Evolutionary conservation across 1,140 invertebrate species (phyloP).

Genomic region (Grapholita molesta): DNA sequence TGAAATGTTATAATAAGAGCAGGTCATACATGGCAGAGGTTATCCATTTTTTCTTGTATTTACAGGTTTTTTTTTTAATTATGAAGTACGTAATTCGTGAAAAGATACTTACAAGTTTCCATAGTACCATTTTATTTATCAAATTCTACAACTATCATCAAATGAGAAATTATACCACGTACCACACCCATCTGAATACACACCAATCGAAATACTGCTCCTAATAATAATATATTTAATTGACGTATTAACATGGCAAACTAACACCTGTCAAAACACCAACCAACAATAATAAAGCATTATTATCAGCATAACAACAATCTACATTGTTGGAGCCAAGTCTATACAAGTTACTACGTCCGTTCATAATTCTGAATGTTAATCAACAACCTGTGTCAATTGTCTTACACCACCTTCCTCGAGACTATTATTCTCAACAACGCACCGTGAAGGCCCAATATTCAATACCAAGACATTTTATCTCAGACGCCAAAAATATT

Average conservation of each 20-base stretch:
- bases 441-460: slow-evolving; percentile 40
- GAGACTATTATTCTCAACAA: slow-evolving; percentile 33
- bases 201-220: no score
- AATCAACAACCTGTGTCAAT: slow-evolving; percentile 40
- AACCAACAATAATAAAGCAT: slow-evolving; percentile 24
- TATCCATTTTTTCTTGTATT: no score
- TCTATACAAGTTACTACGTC: slow-evolving; percentile 24
- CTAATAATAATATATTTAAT: no score
- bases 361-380: slow-evolving; percentile 45
- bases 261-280: slow-evolving; percentile 26
- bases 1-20: no score
- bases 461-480: slow-evolving; percentile 23
- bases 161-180: no score
- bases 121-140: no score
- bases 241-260: background rate
- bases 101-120: no score
- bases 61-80: no score
- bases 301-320: slow-evolving; percentile 39
- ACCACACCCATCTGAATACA: no score
- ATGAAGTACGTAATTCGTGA: no score
- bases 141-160: no score
- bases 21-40: no score
- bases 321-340: slow-evolving; percentile 30
- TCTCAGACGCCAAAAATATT: slow-evolving; percentile 34
- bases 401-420: slow-evolving; percentile 31